Conservation (phyloP, 2,113 vertebrate species). For the Aldabrachelys gigantea region DNA sequence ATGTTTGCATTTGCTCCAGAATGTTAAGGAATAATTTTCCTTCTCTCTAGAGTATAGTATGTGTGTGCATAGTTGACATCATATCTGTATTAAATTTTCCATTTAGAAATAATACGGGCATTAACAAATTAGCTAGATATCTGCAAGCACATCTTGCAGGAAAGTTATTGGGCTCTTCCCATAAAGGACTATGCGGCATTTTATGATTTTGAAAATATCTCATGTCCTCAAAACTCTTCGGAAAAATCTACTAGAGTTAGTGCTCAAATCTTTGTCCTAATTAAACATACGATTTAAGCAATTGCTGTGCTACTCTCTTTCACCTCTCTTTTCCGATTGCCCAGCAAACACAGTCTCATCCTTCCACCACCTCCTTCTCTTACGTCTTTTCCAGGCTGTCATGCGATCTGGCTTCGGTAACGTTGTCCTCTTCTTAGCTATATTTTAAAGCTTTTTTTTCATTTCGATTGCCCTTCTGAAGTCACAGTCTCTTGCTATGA, state of each 20-base stretch:
- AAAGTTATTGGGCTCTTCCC: background rate
- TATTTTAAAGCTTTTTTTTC: background rate
- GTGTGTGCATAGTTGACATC: background rate
- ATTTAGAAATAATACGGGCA: background rate
- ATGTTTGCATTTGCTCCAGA: background rate
- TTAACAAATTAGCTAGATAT: background rate
- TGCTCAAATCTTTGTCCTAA: background rate
- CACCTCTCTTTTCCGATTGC: background rate
- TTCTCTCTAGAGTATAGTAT: background rate
- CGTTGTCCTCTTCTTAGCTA: background rate
- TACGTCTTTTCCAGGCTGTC: background rate
- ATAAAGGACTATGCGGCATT: background rate
- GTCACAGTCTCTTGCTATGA: background rate
- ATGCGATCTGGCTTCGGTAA: background rate
- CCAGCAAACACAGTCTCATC: rapidly evolving
- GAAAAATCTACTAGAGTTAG: background rate
- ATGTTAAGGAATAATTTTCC: background rate
- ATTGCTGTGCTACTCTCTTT: background rate
- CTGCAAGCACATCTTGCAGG: background rate
- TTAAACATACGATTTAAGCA: background rate
- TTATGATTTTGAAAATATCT: background rate
- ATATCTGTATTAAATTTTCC: background rate
- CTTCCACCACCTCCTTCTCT: background rate
- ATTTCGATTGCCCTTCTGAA: background rate
- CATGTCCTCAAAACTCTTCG: background rate